Evolutionary conservation across 23 tunicate species (phyloP), one percentile per base, ranked within the genome.

Genomic region (Phallusia fumigata): DNA sequence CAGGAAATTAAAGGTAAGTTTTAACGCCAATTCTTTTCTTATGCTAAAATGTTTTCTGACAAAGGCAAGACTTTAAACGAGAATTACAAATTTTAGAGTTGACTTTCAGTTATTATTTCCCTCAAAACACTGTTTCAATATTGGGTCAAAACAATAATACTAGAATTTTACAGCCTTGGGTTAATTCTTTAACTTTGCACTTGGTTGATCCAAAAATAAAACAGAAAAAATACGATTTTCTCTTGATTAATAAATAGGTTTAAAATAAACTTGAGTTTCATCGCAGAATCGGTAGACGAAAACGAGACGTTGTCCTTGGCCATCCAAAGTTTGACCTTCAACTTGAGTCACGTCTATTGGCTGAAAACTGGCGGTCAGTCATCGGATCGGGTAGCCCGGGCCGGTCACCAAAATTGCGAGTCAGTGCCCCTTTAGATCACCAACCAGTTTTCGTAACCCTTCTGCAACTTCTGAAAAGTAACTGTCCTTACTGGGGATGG

Each of bases 291-390:
- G 2, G 77, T 86, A 32, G 77, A 79, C 19, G 83, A 88, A 19
- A 81, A 86, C 85, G 91, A 89, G 51, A 58, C 88, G 19, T 94
- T 95, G 31, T 89, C 98, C 33, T 77, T 94, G 15, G 86, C 91
- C 34, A 80, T 89, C 65, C 95, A 94, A 76, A 94, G 88, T 76
- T 74, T 94, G 77, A 89, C 89, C 65, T 92, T 94, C 65, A 89
- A 86, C 85, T 90, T 94, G 36, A 91, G 98, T 47, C 89, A 94
- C 78, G 94, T 82, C 74, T 81, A 87, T 52, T 92, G 97, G 97
- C 47, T 92, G 58, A 88, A 90, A 53, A 87, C 92, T 11, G 81
- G 89, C 21, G 82, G 78, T 33, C 52, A 87, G 78, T 80, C 91
- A 73, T 36, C 90, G 0, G 89, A 94, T 75, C 88, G 89, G 18